Conservation (phyloP, 2,888 invertebrate species). For the Noctua fimbriata region DNA sequence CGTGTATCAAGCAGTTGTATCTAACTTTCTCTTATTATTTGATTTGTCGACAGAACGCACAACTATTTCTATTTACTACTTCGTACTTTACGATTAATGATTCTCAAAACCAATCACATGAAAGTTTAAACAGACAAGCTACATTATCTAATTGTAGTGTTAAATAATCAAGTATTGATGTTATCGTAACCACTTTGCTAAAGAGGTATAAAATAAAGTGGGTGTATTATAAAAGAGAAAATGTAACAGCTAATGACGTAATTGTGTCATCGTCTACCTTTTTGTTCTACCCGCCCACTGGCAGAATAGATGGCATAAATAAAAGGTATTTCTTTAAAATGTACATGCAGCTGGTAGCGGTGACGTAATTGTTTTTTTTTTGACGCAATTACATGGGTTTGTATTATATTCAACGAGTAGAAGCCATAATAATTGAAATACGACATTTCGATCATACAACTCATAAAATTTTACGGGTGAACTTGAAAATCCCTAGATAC, state of each 20-base stretch:
- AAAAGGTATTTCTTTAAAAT: slow-evolving; percentile 22
- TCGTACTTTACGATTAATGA: neutral
- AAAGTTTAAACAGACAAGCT: neutral
- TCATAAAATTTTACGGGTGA: slow-evolving; percentile 2
- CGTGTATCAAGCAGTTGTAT: slow-evolving; percentile 20
- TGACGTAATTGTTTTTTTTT: slow-evolving; percentile 13
- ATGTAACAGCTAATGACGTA: slow-evolving; percentile 39
- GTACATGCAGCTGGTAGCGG: neutral
- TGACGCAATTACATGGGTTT: neutral
- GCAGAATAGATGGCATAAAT: slow-evolving; percentile 6
- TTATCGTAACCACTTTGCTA: slow-evolving; percentile 33
- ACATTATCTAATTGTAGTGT: neutral
- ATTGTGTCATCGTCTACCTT: slow-evolving; percentile 43
- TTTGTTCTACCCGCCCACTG: slow-evolving; percentile 31
- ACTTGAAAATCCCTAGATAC: neutral
- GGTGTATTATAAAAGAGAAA: slow-evolving; percentile 40
- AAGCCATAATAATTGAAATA: slow-evolving; percentile 8
- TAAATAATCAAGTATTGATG: slow-evolving; percentile 8
- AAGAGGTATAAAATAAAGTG: slow-evolving; percentile 33
- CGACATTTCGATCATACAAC: neutral
- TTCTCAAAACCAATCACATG: slow-evolving; percentile 12
- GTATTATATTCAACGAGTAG: slow-evolving; percentile 11
- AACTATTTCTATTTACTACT: slow-evolving; percentile 6
- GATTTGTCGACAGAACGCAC: slow-evolving; percentile 13
- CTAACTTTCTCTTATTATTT: slow-evolving; percentile 41